A percentile compares a stretch with the other conserved stretches of the same genome.
Conservation (phyloP, 2,797 vertebrate genomes). For the Salarias fasciatus region DNA sequence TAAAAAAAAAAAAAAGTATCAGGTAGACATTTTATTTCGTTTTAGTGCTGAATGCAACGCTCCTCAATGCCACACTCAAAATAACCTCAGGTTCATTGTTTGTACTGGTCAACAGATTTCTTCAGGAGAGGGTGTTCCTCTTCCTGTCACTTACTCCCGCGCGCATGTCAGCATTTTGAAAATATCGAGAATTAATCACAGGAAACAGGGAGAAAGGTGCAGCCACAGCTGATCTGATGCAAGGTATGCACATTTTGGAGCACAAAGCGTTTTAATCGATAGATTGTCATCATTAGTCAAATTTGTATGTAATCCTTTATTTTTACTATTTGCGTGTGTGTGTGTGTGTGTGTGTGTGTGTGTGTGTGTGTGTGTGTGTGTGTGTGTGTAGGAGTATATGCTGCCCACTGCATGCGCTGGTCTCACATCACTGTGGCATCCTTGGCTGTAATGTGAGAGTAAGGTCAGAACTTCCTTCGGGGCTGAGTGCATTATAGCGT, state of each 20-base stretch:
- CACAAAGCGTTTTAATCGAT: too few relatives aligned
- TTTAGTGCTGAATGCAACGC: too few relatives aligned
- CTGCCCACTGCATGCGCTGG: slow-evolving; percentile 1
- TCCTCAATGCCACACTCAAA: slow-evolving; percentile 12
- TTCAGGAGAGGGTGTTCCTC: slow-evolving; percentile 8
- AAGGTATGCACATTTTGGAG: too few relatives aligned
- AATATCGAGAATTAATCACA: slow-evolving; percentile 10
- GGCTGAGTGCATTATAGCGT: slow-evolving; percentile 19
- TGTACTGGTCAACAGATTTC: slow-evolving; percentile 11
- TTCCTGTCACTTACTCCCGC: slow-evolving; percentile 35
- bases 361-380: too few relatives aligned
- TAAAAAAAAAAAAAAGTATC: too few relatives aligned
- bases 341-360: neutral
- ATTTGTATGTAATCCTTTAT: too few relatives aligned
- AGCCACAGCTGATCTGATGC: neutral
- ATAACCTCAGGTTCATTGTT: slow-evolving; percentile 21
- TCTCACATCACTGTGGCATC: slow-evolving; percentile 1
- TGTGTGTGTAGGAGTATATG: neutral
- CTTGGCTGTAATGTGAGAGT: slow-evolving; percentile 12
- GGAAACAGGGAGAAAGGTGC: neutral
- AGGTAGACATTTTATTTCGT: too few relatives aligned
- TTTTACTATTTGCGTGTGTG: too few relatives aligned
- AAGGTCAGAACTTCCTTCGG: slow-evolving; percentile 43
- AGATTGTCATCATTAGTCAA: too few relatives aligned
- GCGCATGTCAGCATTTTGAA: slow-evolving; percentile 20